Base-by-base conservation (phyloP, 2,113 vertebrate genomes). In the Panthera leo region DNA sequence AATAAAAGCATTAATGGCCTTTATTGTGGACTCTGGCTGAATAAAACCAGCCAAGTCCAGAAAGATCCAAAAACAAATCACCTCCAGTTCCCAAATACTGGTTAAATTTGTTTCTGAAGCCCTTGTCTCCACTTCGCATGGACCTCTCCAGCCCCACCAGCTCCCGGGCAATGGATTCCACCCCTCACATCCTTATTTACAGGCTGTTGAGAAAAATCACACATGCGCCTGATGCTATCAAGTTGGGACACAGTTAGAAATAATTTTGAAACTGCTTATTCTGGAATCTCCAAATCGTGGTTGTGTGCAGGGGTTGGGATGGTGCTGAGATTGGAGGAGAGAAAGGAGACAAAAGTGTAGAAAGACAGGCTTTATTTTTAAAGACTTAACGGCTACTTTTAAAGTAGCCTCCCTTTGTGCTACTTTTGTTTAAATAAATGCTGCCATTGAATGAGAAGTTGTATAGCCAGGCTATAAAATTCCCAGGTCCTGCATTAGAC, bases 1-100 rank as follows among this genome's bases (percentile, higher is more conserved):
- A 91, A 92, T 96, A 88, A 79, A 97, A 92, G 48, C 36, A n/a
- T 34, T 51, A 76, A 91, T 68, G 25, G 27, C 19, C 76, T 94
- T 51, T 67, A 15, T 61, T 94, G 27, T 68, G 31, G 67, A 55
- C 29, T 68, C 27, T 63, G 34, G 31, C 94, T 95, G 80, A 83
- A 84, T 67, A 83, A 95, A 94, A 75, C 31, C 19, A 95, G n/a
- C 67, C 58, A 92, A 85, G 27, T 90, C 55, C 82, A 76, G 55
- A 51, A 58, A 48, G 51, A 82, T 42, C 23, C 55, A 85, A 96
- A 94, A 92, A n/a, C 34, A 85, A 80, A 92, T 70, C n/a, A 51
- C 14, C 5, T 11, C 51, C 1, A 51, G 61, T 68, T n/a, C 80
- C 16, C n/a, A 84, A 73, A 84, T 18, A 25, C n/a, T 88, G 34